Percentiles rank a stretch among this genome's conserved stretches.
These are phyloP conservation scores for Bucco capensis DNA, from an alignment of 2,113 vertebrate species.

Conservation along the genomic window DNA sequence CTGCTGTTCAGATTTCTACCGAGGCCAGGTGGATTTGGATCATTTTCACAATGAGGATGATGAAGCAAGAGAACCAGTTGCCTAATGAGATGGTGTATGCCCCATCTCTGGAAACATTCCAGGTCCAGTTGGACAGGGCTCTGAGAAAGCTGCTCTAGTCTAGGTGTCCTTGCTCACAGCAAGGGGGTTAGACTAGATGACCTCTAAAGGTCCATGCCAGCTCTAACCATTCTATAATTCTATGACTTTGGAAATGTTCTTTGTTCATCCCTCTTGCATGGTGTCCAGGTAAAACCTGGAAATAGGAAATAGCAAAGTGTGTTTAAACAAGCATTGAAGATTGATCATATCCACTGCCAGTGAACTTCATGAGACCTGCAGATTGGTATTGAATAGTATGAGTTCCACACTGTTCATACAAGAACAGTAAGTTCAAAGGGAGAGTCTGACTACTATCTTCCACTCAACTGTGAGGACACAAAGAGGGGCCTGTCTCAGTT, in stretches of 20 bases:
- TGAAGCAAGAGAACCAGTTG: too few relatives aligned
- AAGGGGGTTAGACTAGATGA: too few relatives aligned
- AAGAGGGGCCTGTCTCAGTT: neutral
- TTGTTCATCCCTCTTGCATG: neutral
- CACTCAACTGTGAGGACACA: neutral
- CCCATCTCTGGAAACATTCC: too few relatives aligned
- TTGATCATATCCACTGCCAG: neutral
- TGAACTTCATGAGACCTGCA: neutral
- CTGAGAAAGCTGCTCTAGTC: too few relatives aligned
- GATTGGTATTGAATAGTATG: neutral
- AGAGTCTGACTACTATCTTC: neutral
- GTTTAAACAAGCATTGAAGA: neutral
- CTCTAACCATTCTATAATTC: too few relatives aligned
- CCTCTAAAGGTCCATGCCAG: too few relatives aligned
- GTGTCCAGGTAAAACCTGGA: neutral
- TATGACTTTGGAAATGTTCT: neutral
- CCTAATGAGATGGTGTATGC: too few relatives aligned
- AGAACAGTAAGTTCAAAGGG: neutral
- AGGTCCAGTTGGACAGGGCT: too few relatives aligned
- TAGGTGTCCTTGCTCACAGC: too few relatives aligned
- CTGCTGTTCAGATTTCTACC: neutral
- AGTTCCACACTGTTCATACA: neutral
- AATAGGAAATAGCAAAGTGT: neutral
- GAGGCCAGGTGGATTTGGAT: neutral
- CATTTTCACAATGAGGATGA: too few relatives aligned